phyloP scores from a whole-genome alignment of 2,113 vertebrate genomes.

The Orientallactaga bullata region DNA sequence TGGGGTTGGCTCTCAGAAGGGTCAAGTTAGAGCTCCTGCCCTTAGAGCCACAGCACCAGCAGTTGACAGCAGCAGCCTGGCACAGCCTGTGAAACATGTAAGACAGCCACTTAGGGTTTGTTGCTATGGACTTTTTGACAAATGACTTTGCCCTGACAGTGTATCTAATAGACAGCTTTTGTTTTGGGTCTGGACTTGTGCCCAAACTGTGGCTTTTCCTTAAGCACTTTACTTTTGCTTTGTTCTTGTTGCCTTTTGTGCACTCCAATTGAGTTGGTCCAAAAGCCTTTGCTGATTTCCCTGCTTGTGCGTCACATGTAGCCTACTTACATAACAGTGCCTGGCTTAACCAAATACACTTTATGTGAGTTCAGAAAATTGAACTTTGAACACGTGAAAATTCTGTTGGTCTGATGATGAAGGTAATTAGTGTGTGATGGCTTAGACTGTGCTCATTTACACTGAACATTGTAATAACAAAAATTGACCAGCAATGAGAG shows the following conservation, averaged over 20 bases:
- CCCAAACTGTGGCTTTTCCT: conserved; percentile 45
- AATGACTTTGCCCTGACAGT: conserved; percentile 53
- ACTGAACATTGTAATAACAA: background rate
- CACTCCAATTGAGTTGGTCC: conserved; percentile 9
- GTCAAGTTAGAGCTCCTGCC: conserved; percentile 68
- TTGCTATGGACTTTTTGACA: conserved; percentile 62
- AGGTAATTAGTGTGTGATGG: conserved; percentile 7
- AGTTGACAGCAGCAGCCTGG: conserved; percentile 19
- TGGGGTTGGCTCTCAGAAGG: conserved; percentile 69
- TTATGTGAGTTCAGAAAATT: conserved; percentile 5
- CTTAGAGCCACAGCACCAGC: background rate
- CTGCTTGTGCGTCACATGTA: background rate
- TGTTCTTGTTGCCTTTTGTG: conserved; percentile 57
- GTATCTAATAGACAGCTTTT: conserved; percentile 64
- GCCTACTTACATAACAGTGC: background rate
- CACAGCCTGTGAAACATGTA: conserved; percentile 66
- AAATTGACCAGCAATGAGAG: conserved; percentile 50
- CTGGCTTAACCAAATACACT: conserved; percentile 31
- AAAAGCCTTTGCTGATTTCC: conserved; percentile 51
- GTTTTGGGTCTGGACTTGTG: conserved; percentile 60
- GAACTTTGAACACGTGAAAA: conserved; percentile 22
- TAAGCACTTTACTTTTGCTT: conserved; percentile 44
- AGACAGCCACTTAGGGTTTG: conserved; percentile 61
- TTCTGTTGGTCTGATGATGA: conserved; percentile 33
- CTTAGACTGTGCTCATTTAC: conserved; percentile 42